Percentiles rank a stretch among this genome's conserved stretches.
phyloP scores from a whole-genome alignment of 64 coral and sea anemone genomes.

The Stichodactyla mertensii region DNA sequence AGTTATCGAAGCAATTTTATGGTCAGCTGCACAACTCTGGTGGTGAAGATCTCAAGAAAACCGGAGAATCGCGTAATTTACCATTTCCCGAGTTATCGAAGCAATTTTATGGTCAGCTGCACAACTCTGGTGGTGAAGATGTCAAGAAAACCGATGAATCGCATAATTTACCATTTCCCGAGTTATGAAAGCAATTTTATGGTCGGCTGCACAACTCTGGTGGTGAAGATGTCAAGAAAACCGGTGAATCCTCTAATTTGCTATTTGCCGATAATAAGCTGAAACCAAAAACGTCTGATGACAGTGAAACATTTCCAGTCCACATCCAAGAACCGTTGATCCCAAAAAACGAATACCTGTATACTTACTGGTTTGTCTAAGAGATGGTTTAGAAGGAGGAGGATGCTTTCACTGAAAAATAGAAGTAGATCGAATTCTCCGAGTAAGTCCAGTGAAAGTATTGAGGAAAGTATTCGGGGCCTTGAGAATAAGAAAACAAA shows the following conservation, averaged over 20 bases:
- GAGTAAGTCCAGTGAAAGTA: background rate
- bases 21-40: no score
- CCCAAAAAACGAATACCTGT: background rate
- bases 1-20: no score
- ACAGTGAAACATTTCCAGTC: no score
- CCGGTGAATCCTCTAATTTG: background rate
- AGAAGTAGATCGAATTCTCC: background rate
- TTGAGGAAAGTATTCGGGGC: conserved; percentile 4
- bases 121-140: no score
- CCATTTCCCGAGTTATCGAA: conserved; percentile 38
- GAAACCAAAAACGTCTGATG: no score
- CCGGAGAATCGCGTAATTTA: background rate
- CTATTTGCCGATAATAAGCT: no score
- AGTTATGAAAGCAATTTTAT: conserved; percentile 30
- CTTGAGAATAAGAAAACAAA: no score
- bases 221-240: conserved; percentile 25
- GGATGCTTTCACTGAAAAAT: conserved; percentile 33
- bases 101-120: conserved; percentile 8
- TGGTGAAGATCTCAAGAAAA: no score
- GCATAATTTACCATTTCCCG: conserved; percentile 22
- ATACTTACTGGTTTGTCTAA: conserved; percentile 17
- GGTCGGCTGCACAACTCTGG: background rate
- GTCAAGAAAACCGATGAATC: no score
- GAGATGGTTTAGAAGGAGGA: conserved; percentile 36
- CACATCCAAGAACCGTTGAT: no score